Conservation (phyloP, 2,113 vertebrate species). For the Pollachius pollachius region DNA sequence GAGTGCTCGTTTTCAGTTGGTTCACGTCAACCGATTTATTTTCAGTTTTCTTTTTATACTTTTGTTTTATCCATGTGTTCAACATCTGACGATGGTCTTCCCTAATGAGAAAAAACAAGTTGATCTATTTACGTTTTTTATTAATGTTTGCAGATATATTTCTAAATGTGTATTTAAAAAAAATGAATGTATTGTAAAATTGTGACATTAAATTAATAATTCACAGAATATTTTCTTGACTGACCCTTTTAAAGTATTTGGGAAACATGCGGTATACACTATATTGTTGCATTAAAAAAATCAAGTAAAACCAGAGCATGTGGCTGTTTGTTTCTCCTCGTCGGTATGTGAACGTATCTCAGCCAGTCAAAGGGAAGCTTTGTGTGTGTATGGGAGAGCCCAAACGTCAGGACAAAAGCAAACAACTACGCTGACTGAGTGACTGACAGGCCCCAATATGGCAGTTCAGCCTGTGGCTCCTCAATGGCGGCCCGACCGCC, state of each 20-base stretch:
- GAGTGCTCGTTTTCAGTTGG: background rate
- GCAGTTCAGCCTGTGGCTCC: no score
- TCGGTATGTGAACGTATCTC: slow-evolving; percentile 48
- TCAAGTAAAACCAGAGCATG: background rate
- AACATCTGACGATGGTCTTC: no score
- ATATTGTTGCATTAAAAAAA: slow-evolving; percentile 60
- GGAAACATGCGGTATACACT: slow-evolving; percentile 33
- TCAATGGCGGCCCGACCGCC: no score
- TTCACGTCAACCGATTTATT: background rate
- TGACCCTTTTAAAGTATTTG: slow-evolving; percentile 58
- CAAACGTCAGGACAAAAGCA: slow-evolving; percentile 29
- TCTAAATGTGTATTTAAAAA: slow-evolving; percentile 30
- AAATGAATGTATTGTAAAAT: slow-evolving; percentile 57
- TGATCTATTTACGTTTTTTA: background rate
- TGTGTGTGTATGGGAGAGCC: background rate
- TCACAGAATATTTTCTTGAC: slow-evolving; percentile 66
- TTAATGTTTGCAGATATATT: slow-evolving; percentile 42
- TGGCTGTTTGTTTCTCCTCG: slow-evolving; percentile 1
- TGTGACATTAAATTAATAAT: slow-evolving; percentile 10
- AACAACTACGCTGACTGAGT: slow-evolving; percentile 6
- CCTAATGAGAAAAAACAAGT: no score
- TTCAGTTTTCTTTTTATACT: no score
- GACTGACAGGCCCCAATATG: background rate
- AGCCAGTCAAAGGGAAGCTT: slow-evolving; percentile 20
- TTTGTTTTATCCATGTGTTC: no score